Percentiles rank a stretch among this genome's conserved stretches.
Conservation (phyloP, 2,797 vertebrate genomes). For the Pseudochirops cupreus region DNA sequence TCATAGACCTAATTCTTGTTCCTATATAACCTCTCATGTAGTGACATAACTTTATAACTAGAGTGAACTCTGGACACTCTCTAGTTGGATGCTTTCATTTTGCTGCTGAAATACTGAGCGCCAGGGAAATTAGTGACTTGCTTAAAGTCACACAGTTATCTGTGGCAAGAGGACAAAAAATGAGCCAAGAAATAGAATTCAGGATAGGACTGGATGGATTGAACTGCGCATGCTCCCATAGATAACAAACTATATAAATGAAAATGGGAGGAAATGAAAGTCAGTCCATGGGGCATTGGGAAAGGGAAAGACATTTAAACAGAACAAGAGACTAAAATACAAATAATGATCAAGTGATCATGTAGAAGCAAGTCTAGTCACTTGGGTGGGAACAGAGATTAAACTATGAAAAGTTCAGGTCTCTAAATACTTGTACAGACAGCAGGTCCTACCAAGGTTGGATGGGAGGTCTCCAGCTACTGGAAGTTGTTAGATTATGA, state of each 20-base stretch:
- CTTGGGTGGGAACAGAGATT: background rate
- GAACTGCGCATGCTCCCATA: conserved; percentile 17
- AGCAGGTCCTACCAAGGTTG: background rate
- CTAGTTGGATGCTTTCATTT: background rate
- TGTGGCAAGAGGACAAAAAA: background rate
- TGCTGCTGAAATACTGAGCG: background rate
- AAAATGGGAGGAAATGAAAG: conserved; percentile 48
- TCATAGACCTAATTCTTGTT: background rate
- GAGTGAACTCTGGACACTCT: background rate
- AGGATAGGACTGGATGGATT: background rate
- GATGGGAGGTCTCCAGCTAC: background rate
- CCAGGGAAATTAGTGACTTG: background rate
- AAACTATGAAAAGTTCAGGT: background rate
- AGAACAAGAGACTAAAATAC: background rate
- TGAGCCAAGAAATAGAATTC: conserved; percentile 29
- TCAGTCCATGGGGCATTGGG: background rate
- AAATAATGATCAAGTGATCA: background rate
- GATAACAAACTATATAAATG: conserved; percentile 35
- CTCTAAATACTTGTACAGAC: background rate
- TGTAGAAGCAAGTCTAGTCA: background rate
- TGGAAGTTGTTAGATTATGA: background rate
- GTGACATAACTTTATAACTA: background rate
- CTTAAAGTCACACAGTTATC: background rate
- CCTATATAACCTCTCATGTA: background rate
- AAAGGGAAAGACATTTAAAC: conserved; percentile 34